Evolutionary conservation across 2,888 invertebrate species (phyloP), one percentile per base, ranked within the genome.

Genomic region (Epinotia nisella): DNA sequence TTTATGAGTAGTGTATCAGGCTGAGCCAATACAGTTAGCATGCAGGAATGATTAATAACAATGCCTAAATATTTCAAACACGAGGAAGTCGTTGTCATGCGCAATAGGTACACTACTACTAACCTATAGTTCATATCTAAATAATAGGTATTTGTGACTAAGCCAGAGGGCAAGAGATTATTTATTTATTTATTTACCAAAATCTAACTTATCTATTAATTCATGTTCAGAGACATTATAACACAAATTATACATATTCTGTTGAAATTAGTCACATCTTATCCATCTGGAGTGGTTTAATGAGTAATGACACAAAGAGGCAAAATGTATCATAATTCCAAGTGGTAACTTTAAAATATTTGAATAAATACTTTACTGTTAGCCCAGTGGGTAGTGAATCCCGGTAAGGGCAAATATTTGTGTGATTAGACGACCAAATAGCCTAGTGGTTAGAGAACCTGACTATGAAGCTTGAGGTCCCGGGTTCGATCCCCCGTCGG

Each of bases 41-140:
- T 45, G 61, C 45, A 24, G 45, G 24, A 62, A 45, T 62, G 61
- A n/a, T 62, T 53, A 35, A 53, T 35, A 65, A 65, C 51, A 65
- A 65, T 65, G 35, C 45, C 41, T 17, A 59, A 35, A 59, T 62
- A n/a, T 62, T 24, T 49, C n/a, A 24, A 45, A 49, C 61, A 62
- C 24, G 24, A 21, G 61, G 45, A 45, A 61, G 45, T 45, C 15
- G 21, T 9, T 49, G n/a, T 49, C 15, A 62, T 49, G 49, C 61
- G 15, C 15, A 62, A 62, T 24, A n/a, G n/a, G n/a, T n/a, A 49
- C n/a, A 49, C 15, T 29, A 29, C 45, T 49, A 49, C n/a, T n/a
- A 61, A 45, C 21, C 61, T 61, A 61, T 45, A 45, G 24, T 62
- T 19, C 24, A 24, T 62, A 62, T 24, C 60, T 24, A 15, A 17